phyloP scores from a whole-genome alignment of 2,113 vertebrate species.

The Malurus alboscapulatus region DNA sequence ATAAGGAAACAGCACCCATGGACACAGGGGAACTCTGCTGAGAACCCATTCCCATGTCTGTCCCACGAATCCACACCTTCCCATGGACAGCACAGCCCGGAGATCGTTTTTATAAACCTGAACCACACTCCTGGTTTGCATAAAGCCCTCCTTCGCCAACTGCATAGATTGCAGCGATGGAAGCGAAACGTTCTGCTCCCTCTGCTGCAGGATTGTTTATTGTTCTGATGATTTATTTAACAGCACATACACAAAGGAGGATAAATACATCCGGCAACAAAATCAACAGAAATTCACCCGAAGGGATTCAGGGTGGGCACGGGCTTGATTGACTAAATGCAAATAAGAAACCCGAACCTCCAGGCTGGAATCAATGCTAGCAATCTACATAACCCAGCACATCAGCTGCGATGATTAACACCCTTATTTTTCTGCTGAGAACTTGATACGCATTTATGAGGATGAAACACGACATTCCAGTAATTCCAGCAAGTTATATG shows the following conservation, averaged over 20 bases:
- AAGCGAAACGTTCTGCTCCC: not conserved
- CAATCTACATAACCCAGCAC: constrained; percentile 1
- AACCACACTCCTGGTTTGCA: not conserved
- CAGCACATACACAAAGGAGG: constrained; percentile 53
- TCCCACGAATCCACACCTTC: not conserved
- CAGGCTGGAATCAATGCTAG: not conserved
- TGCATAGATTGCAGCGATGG: not conserved
- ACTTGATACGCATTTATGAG: not conserved
- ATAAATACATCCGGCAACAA: constrained; percentile 58
- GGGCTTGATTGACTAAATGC: constrained; percentile 15
- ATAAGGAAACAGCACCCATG: not conserved
- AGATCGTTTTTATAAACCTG: not conserved
- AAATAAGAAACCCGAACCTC: constrained; percentile 45
- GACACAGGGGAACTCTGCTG: not conserved
- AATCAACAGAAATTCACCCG: constrained; percentile 61
- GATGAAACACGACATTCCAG: not conserved
- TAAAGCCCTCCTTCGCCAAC: not conserved
- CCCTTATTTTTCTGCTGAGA: constrained; percentile 37
- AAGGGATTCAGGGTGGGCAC: constrained; percentile 24
- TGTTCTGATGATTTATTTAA: not conserved
- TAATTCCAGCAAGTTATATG: not conserved
- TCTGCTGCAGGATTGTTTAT: constrained; percentile 26
- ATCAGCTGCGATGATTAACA: constrained; percentile 24
- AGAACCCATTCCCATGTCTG: not conserved
- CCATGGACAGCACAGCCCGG: not conserved